Evolutionary conservation across 2,113 vertebrate species (phyloP).

Genomic region (Paedocypris sp.): DNA sequence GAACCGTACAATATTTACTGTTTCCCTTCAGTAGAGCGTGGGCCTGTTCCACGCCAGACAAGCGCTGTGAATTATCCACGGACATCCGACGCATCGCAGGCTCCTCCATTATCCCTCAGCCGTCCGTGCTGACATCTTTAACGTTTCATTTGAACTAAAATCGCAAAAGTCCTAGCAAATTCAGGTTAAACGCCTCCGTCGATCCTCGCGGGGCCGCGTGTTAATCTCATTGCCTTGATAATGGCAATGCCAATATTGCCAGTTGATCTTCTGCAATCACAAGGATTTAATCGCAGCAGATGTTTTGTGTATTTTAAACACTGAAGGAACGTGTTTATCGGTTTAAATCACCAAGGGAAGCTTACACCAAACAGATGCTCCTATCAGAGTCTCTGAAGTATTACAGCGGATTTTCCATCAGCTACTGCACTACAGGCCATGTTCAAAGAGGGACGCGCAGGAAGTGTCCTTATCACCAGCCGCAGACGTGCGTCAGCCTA

Average conservation of each 20-base stretch:
- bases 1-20: constrained; percentile 6
- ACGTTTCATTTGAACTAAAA: not conserved
- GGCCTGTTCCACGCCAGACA: constrained; percentile 41
- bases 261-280: constrained; percentile 5
- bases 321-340: constrained; percentile 19
- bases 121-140: not conserved
- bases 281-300: constrained; percentile 15
- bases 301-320: constrained; percentile 13
- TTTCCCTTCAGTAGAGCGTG: constrained; percentile 49
- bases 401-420: constrained; percentile 44
- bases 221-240: constrained; percentile 5
- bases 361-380: constrained; percentile 32
- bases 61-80: constrained; percentile 49
- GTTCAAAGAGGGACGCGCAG: constrained; percentile 44
- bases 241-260: not conserved
- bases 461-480: constrained; percentile 50
- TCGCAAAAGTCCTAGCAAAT: not conserved
- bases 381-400: constrained; percentile 49
- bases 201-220: not conserved
- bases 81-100: constrained; percentile 42
- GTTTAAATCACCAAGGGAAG: constrained; percentile 21
- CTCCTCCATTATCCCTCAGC: constrained; percentile 30
- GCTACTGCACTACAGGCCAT: constrained; percentile 28
- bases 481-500: constrained; percentile 44
- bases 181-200: not conserved